Conservation (phyloP, 92 coral and sea anemone genomes). For the Micromussa lordhowensis region DNA sequence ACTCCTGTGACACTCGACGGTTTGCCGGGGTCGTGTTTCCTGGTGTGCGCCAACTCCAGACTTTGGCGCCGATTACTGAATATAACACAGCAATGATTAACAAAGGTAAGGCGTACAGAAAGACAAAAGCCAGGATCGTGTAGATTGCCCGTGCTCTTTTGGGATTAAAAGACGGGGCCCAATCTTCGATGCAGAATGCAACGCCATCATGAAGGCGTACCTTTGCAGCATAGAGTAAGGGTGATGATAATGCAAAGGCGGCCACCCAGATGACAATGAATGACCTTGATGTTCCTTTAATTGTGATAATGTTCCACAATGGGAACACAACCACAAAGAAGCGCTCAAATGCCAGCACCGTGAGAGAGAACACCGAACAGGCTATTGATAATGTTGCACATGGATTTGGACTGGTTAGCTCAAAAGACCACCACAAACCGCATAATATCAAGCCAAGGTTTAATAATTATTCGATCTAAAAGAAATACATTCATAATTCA, state of each 20-base stretch:
- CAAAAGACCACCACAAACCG: too few species aligned
- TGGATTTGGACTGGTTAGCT: too few species aligned
- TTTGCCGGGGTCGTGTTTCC: conserved; percentile 27
- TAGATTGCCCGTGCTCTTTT: conserved; percentile 28
- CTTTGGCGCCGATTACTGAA: conserved; percentile 13
- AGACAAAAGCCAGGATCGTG: conserved; percentile 50
- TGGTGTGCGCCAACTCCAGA: conserved; percentile 45
- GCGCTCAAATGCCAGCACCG: conserved; percentile 50
- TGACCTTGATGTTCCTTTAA: conserved; percentile 19
- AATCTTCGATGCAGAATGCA: conserved; percentile 46
- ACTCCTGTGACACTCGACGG: neutral
- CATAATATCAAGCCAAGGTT: too few species aligned
- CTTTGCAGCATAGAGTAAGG: conserved; percentile 44
- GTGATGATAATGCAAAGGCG: conserved; percentile 34
- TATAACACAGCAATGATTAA: conserved; percentile 47
- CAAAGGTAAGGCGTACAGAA: conserved; percentile 53
- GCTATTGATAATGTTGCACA: conserved; percentile 52
- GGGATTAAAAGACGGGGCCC: conserved; percentile 52
- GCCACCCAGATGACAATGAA: conserved; percentile 42
- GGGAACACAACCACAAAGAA: conserved; percentile 51
- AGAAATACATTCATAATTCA: too few species aligned
- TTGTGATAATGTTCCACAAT: conserved; percentile 33
- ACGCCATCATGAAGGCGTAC: conserved; percentile 3
- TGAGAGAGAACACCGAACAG: conserved; percentile 54
- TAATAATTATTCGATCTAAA: too few species aligned